phyloP scores from a whole-genome alignment of 2,797 vertebrate species.

The Trachops cirrhosus region DNA sequence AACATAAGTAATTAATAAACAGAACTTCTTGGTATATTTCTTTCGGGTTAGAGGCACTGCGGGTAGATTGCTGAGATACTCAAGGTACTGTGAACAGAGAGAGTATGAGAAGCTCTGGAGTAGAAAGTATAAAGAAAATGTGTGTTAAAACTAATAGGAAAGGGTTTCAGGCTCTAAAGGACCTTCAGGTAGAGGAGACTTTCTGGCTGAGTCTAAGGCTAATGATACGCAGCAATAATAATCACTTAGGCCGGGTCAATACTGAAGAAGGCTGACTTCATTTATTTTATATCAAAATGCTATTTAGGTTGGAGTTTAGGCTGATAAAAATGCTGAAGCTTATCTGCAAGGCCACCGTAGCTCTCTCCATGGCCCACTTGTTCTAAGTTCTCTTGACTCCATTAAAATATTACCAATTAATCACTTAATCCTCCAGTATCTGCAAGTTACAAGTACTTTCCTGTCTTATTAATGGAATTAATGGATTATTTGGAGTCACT shows the following conservation, averaged over 20 bases:
- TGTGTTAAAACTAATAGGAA: background rate
- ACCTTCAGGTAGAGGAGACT: background rate
- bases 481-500: background rate
- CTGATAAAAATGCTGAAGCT: background rate
- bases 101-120: background rate
- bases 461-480: background rate
- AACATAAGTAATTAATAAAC: background rate
- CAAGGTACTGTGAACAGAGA: background rate
- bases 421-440: background rate
- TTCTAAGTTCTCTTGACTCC: background rate
- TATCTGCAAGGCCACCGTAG: background rate
- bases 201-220: background rate
- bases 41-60: background rate
- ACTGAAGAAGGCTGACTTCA: background rate
- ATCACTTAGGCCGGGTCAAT: background rate
- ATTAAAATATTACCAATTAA: background rate
- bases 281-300: constrained; percentile 22
- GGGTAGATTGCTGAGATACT: background rate
- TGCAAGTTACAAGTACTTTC: background rate
- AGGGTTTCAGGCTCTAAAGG: background rate
- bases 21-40: background rate
- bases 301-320: background rate
- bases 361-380: background rate
- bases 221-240: background rate
- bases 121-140: background rate